Evolutionary conservation across 2,797 vertebrate species (phyloP), one percentile per base, ranked within the genome.

Genomic region (Sarcoramphus papa): DNA sequence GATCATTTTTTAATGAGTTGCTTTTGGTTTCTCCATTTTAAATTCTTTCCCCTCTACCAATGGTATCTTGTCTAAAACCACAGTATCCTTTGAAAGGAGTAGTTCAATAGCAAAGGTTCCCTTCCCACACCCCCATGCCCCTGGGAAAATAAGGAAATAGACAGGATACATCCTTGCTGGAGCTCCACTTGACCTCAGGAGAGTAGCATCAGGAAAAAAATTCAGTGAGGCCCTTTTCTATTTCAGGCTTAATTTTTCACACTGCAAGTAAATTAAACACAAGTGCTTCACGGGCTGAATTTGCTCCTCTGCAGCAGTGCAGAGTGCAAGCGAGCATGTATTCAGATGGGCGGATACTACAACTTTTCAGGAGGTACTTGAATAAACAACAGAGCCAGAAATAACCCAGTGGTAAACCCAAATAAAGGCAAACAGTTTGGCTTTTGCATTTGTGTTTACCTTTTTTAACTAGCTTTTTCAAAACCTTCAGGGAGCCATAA

Each of bases 321-420:
- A 68, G 48, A 4, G 25, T 24, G 72, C 35, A 51, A 88, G 60
- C 6, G 53, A 88, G 41, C 35, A 9, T n/a, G 37, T 24, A 64
- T 64, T 95, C 81, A 40, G 28, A 60, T 69, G 65, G 33, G 59
- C 0, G 16, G 85, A 76, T 86, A 48, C 57, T 63, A 12, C 48
- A 88, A 1, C 33, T 88, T 43, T 86, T 86, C 62, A 84, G 79
- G 1, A 94, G 43, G 47, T 65, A 88, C 22, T 40, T 84, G 54
- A 89, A 92, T 67, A 95, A 93, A 86, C 57, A 85, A 50, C 47
- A 62, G 62, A 84, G 62, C 37, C 85, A 90, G 76, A 92, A 96
- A 88, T 86, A 94, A 72, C 21, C 18, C 41, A 47, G 57, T n/a
- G 57, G 53, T 78, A 94, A 96, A 90, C 54, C 81, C 53, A 91